Evolutionary conservation across 2,113 vertebrate genomes (phyloP), one percentile per base, ranked within the genome.

Genomic region (Heterotilapia buettikoferi): DNA sequence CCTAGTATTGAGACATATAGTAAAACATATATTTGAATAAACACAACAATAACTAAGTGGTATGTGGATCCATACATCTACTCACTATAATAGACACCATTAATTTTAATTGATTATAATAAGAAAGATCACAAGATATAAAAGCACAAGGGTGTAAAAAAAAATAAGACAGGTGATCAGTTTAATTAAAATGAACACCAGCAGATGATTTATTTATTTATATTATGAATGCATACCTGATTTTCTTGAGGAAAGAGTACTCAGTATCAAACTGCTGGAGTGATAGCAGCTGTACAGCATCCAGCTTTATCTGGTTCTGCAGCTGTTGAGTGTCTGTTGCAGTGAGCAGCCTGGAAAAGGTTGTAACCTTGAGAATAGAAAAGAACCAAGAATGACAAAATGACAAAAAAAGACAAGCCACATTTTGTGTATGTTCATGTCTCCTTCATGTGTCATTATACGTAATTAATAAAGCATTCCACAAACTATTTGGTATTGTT

Each of bases 251-350:
- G 92, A 98, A 98, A 0, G 98, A 97, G 54, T 95, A 92, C 82
- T 98, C 97, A 0, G 97, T 98, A 89, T 98, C 97, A 92, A 98
- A 98, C 92, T 97, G 97, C 85, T 98, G 97, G 63, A 98, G 94
- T 0, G 93, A 97, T 21, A 98, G 93, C 38, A 98, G 47, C 7
- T 90, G 76, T 97, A 88, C 9, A n/a, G 91, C 11, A 88, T 78
- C 56, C 2, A 63, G 0, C 13, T 81, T 63, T 29, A 33, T 76
- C 73, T 78, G 18, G 9, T 1, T 54, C 13, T 86, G 71, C 26
- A 91, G 85, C 80, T 87, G 33, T 16, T 82, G 52, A 36, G 6
- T 80, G 1, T 98, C 98, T 0, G 90, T 85, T 6, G 93, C 93
- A 16, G 97, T 98, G 38, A 98, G 95, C 56, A 98, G 97, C 50